Evolutionary conservation across 1,140 invertebrate species (phyloP), one percentile per base, ranked within the genome.

Genomic region (Cyclina sinensis): DNA sequence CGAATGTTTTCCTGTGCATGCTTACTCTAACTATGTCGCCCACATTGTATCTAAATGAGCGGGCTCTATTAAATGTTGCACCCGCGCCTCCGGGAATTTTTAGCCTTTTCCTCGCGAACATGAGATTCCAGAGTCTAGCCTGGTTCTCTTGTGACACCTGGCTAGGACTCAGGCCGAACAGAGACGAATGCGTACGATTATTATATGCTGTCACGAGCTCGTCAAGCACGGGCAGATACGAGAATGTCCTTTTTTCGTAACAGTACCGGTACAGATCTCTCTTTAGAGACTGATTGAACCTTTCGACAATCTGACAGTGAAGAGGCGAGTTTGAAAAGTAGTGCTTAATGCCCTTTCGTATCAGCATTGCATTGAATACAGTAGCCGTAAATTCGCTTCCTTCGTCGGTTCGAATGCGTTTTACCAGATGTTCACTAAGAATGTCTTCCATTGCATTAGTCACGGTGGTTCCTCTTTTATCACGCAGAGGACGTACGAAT

Each of bases 71-170:
- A 37, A 18, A 7, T 27, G 57, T 62, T 21, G 24, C 9, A 27
- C n/a, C 24, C 2, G 9, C n/a, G 24, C n/a, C n/a, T n/a, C 18
- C 57, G 24, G 24, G 4, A 9, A 5, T 21, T 16, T 73, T 73
- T 73, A 9, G 39, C 68, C 39, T 73, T 16, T 24, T 46, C 9
- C 68, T 35, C 21, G 68, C 68, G 24, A 5, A 73, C 68, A 73
- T 73, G 18, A 73, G 35, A 73, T 73, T 73, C 68, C 30, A 73
- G 21, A 73, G 24, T 73, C 39, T 73, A 21, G 68, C 21, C 35
- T 73, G 68, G n/a, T 73, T 73, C 9, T 73, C 68, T 3, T 37
- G 21, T n/a, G 35, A n/a, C 32, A 73, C 68, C 16, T 73, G 35
- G 24, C 30, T 39, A 5, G 68, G 68, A 37, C 68, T 73, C 35